Conservation (phyloP, 2,113 vertebrate genomes). For the Ranitomeya imitator region DNA sequence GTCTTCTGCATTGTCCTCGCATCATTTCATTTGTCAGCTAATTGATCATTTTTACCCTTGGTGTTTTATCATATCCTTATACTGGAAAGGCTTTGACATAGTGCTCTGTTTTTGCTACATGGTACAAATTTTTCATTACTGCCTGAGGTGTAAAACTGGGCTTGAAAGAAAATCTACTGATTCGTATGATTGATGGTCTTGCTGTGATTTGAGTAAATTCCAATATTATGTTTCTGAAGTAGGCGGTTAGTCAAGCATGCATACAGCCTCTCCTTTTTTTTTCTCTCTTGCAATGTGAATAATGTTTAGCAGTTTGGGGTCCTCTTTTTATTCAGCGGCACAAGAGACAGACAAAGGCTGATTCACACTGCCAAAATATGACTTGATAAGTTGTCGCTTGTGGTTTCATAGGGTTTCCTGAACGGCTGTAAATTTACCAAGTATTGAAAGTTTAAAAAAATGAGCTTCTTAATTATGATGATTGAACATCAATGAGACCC, state of each 20-base stretch:
- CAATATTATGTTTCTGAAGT: constrained; percentile 66
- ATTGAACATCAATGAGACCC: constrained; percentile 28
- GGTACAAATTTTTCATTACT: constrained; percentile 57
- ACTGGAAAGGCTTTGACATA: constrained; percentile 52
- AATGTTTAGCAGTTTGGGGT: constrained; percentile 66
- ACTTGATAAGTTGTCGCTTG: constrained; percentile 72
- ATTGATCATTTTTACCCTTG: constrained; percentile 66
- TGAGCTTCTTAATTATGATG: constrained; percentile 28
- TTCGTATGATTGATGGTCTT: constrained; percentile 63
- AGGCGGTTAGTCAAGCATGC: constrained; percentile 59
- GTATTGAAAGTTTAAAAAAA: constrained; percentile 38
- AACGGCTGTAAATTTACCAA: constrained; percentile 66
- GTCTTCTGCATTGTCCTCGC: constrained; percentile 63
- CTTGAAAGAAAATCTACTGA: constrained; percentile 58
- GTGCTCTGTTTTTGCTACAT: constrained; percentile 42
- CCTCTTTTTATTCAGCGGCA: constrained; percentile 59
- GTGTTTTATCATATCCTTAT: constrained; percentile 59
- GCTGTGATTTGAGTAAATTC: constrained; percentile 65
- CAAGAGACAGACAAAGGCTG: constrained; percentile 65
- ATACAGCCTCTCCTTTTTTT: constrained; percentile 58
- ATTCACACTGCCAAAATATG: constrained; percentile 70
- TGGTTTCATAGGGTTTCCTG: constrained; percentile 67
- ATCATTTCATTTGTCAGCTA: constrained; percentile 68
- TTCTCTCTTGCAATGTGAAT: constrained; percentile 59
- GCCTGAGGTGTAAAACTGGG: constrained; percentile 51